A percentile compares a stretch with the other conserved stretches of the same genome.
phyloP scores from a whole-genome alignment of 2,888 invertebrate genomes.

The Thyatira batis region DNA sequence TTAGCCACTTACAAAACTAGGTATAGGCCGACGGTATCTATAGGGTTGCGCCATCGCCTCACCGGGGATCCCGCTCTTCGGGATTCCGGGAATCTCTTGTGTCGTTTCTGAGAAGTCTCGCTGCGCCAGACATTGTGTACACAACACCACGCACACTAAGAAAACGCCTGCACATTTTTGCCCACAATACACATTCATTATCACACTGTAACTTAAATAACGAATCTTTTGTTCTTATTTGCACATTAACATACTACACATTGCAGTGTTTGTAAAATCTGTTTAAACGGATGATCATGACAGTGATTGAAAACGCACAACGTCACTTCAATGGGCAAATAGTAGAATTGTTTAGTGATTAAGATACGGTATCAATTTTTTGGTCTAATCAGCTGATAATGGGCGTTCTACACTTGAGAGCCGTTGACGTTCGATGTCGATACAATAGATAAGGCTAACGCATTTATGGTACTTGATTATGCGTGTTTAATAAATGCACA shows the following conservation, averaged over 20 bases:
- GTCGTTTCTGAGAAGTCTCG: background rate
- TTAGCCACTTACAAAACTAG: slow-evolving; percentile 9
- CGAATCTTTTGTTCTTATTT: background rate
- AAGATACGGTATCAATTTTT: slow-evolving; percentile 46
- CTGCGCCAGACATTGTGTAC: background rate
- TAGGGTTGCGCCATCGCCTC: background rate
- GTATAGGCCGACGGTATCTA: slow-evolving; percentile 3
- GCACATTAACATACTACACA: background rate
- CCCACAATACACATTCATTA: background rate
- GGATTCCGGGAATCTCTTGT: background rate
- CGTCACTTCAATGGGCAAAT: slow-evolving; percentile 16
- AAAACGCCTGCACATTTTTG: background rate
- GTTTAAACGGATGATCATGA: background rate
- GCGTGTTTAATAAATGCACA: slow-evolving; percentile 2
- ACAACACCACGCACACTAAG: background rate
- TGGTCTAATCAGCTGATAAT: slow-evolving; percentile 46
- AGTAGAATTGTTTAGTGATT: slow-evolving; percentile 43
- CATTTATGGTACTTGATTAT: slow-evolving; percentile 12
- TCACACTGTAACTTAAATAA: background rate
- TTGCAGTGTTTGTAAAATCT: background rate
- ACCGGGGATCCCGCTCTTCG: background rate
- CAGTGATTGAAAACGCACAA: slow-evolving; percentile 6
- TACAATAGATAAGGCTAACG: slow-evolving; percentile 29
- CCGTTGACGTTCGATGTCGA: slow-evolving; percentile 35
- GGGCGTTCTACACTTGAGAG: slow-evolving; percentile 26